Evolutionary conservation across 1,140 invertebrate species (phyloP), one percentile per base, ranked within the genome.

Genomic region (Diabrotica virgifera): DNA sequence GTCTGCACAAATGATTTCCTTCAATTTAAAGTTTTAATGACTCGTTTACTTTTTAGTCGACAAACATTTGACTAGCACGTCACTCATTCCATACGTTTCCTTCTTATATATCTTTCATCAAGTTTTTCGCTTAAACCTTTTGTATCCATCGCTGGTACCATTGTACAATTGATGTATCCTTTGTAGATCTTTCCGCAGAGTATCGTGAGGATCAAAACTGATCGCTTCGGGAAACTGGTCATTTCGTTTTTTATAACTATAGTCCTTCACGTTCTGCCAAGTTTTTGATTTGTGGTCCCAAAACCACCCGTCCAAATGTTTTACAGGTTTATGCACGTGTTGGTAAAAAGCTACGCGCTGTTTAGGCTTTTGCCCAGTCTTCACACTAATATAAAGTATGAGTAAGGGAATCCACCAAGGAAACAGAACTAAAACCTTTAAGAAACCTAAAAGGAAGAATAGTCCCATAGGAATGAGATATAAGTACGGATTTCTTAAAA

Each of bases 321-420:
- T 72, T 6, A 78, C 63, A 7, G 74, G 72, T 62, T 74, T 76
- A 66, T 77, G 75, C 0, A 72, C 59, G 60, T 79, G 76, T 12
- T 79, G 75, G 59, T 78, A 73, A 60, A 75, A 70, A 52, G 66
- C 52, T 40, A 76, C 61, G 7, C 70, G 50, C 5, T 60, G 66
- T 38, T 74, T 72, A 9, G 69, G 69, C 63, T 75, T 72, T 5
- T 73, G 64, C 5, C 58, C 46, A 13, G 52, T 66, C 24, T 68
- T 72, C 8, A 67, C 67, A 12, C 66, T 67, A 10, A 74, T 69
- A 50, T 71, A 73, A 1, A 75, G 40, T 36, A 77, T 69, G 6
- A 77, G 59, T 3, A 72, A 59, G 2, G 76, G 76, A n/a, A 77
- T 70, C 76, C 76, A 78, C 76, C 76, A 78, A n/a, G 76, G 76